Percentiles rank a stretch among this genome's conserved stretches.
These are phyloP conservation scores for Agrilus planipennis DNA, from an alignment of 1,140 invertebrate genomes.

Conservation along the genomic window DNA sequence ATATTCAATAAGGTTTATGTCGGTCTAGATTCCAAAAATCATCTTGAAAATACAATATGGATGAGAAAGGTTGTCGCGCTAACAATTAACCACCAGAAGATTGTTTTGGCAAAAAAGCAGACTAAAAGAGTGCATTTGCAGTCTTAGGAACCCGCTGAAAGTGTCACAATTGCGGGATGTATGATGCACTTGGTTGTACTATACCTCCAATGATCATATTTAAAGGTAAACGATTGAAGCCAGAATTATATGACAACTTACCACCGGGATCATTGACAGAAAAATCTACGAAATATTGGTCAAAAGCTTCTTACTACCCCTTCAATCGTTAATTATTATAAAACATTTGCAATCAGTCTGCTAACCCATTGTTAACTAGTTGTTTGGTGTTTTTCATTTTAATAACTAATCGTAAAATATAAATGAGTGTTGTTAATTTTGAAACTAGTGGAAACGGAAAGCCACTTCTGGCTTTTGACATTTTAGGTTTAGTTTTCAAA, in stretches of 20 bases:
- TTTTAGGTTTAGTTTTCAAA: no score
- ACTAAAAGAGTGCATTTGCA: conserved; percentile 23
- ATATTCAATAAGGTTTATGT: conserved; percentile 20
- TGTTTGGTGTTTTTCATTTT: no score
- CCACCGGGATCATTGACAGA: conserved; percentile 14
- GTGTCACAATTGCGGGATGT: conserved; percentile 28
- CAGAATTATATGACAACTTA: conserved; percentile 12
- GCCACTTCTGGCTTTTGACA: no score
- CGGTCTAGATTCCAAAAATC: conserved; percentile 18
- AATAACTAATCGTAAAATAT: no score
- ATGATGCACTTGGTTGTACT: conserved; percentile 21
- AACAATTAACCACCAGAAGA: conserved; percentile 28
- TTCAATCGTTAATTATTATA: no score
- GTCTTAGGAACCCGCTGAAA: conserved; percentile 26
- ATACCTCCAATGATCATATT: conserved; percentile 30
- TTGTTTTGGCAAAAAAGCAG: conserved; percentile 22
- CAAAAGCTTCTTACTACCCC: no score
- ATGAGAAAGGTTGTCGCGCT: conserved; percentile 31
- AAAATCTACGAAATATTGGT: conserved; percentile 19
- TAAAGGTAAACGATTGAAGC: conserved; percentile 16
- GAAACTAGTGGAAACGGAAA: no score
- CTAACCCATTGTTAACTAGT: no score
- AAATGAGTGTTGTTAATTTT: no score
- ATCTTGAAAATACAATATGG: conserved; percentile 29
- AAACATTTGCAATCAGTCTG: no score